Conservation (phyloP, 1,140 invertebrate species). For the Bombus consobrinus region DNA sequence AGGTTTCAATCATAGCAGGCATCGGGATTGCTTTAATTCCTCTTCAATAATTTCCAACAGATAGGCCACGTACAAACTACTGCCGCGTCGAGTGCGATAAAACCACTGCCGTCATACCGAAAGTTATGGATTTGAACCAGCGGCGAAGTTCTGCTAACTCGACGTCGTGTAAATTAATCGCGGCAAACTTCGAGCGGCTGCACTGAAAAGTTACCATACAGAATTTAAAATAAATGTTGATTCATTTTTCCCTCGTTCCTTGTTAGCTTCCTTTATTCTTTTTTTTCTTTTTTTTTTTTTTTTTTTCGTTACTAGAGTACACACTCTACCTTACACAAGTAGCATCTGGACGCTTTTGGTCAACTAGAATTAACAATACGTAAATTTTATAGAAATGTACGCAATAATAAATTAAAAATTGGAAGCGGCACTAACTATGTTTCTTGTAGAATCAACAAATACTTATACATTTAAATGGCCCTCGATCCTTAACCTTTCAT, state of each 20-base stretch:
- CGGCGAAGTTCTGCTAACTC: slow-evolving; percentile 7
- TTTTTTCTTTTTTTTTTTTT: not conserved
- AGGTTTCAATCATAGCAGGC: not conserved
- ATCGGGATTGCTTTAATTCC: not conserved
- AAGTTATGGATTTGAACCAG: slow-evolving; percentile 7
- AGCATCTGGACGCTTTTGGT: not conserved
- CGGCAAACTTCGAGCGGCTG: not conserved
- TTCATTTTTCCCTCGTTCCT: not conserved
- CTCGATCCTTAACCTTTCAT: too few species aligned
- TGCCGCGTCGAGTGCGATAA: slow-evolving; percentile 28
- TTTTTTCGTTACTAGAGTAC: not conserved
- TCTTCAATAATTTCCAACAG: not conserved
- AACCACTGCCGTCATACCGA: not conserved
- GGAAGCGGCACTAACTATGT: too few species aligned
- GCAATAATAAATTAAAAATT: too few species aligned
- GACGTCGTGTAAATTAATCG: slow-evolving; percentile 30
- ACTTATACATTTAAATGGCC: too few species aligned
- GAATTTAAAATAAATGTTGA: not conserved
- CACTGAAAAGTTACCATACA: not conserved
- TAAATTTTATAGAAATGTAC: not conserved
- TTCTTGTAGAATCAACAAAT: too few species aligned
- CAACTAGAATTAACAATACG: not conserved
- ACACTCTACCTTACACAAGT: not conserved
- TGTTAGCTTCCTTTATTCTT: not conserved
- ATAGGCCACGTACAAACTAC: not conserved